These are phyloP conservation scores for Drosophila prolongata DNA, from an alignment of 2,888 invertebrate genomes.

Conservation along the genomic window DNA sequence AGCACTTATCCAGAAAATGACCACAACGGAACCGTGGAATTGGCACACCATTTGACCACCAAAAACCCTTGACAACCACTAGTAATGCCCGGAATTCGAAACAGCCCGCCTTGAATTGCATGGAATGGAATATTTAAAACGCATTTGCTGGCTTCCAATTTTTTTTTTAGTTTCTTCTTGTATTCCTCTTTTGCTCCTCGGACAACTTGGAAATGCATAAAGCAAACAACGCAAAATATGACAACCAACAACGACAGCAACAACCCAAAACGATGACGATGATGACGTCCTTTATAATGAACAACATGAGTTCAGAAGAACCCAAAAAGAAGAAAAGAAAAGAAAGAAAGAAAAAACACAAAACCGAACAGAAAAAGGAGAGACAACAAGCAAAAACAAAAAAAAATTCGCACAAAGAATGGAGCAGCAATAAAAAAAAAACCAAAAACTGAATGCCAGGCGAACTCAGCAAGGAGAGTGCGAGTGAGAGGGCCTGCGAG, in stretches of 20 bases:
- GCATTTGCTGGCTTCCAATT: conserved; percentile 19
- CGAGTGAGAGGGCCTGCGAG: conserved; percentile 3
- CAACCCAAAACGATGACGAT: conserved; percentile 43
- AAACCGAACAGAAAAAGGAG: conserved; percentile 45
- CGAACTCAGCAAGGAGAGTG: conserved; percentile 3
- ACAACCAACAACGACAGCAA: conserved; percentile 46
- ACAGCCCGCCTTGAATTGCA: conserved; percentile 20
- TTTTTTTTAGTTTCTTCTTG: conserved; percentile 4
- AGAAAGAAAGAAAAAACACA: conserved; percentile 18
- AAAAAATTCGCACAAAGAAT: conserved; percentile 38
- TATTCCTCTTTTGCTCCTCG: conserved; percentile 9
- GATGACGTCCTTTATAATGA: conserved; percentile 68
- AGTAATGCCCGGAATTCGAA: conserved; percentile 31
- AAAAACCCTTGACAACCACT: background rate
- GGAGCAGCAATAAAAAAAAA: conserved; percentile 26
- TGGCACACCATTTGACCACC: background rate
- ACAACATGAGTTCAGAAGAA: conserved; percentile 71
- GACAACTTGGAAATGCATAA: conserved; percentile 73
- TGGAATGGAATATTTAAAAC: conserved; percentile 37
- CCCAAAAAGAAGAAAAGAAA: conserved; percentile 53
- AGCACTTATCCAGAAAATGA: background rate
- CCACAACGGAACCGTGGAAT: background rate
- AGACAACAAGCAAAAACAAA: conserved; percentile 44
- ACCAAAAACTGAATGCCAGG: conserved; percentile 27
- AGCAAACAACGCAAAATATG: conserved; percentile 60